A percentile compares a stretch with the other conserved stretches of the same genome.
Conservation (phyloP, 1,140 invertebrate species). For the Euglossa dilemma region DNA sequence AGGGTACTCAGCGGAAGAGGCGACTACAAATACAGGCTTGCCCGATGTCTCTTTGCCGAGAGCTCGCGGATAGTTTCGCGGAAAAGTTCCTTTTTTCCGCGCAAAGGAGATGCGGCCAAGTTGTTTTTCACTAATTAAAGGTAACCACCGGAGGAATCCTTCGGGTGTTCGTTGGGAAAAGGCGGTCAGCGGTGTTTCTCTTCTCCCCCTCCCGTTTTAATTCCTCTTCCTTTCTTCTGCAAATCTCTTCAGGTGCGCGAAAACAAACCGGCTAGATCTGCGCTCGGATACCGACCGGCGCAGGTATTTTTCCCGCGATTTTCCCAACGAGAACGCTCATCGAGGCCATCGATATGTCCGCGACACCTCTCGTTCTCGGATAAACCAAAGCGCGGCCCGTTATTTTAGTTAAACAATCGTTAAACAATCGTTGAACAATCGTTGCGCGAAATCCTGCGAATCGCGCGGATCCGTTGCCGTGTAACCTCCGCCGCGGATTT, state of each 20-base stretch:
- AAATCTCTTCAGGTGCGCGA: no score
- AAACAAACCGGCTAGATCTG: no score
- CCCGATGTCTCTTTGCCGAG: neutral
- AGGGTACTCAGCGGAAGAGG: neutral
- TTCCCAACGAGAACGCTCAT: no score
- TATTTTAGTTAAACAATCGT: constrained; percentile 7
- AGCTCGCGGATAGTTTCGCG: neutral
- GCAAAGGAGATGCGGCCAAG: neutral
- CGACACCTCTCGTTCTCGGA: neutral
- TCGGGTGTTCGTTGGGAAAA: neutral
- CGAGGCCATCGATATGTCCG: neutral
- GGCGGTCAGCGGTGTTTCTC: no score
- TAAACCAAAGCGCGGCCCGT: neutral
- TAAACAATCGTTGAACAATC: constrained; percentile 1
- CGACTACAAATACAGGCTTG: neutral
- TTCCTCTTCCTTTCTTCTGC: neutral
- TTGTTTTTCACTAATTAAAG: constrained; percentile 32
- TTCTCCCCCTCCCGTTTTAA: neutral
- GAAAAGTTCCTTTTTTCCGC: neutral
- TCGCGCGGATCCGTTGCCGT: no score
- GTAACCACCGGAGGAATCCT: neutral
- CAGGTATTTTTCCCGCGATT: no score
- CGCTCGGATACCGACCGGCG: no score
- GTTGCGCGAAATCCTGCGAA: neutral
- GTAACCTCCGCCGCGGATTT: neutral